Evolutionary conservation across 1,140 invertebrate species (phyloP), one percentile per base, ranked within the genome.

Genomic region (Papilio xuthus): DNA sequence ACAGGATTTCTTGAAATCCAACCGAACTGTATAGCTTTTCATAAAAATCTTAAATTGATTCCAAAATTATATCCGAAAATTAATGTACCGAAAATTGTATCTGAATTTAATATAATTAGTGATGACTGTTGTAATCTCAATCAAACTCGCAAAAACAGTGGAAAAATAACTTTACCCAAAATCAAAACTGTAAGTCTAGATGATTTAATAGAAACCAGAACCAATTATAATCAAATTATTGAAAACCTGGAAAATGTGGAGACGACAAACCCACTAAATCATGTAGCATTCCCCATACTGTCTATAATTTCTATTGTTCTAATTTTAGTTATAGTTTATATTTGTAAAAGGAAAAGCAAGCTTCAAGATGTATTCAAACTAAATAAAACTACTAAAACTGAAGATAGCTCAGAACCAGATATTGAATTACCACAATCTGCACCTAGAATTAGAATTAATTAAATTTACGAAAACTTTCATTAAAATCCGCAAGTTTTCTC

Each of bases 1-100:
- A 78, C 77, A 56, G 77, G 77, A 72, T 41, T 78, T 72, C 77
- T 78, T 18, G 56, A 41, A 56, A 28, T 78, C 47, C 77, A 69
- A 28, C 8, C 15, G 2, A 56, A 78, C 6, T 78, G 77, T 78
- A 47, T 78, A 60, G 77, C 47, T 26, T 78, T 28, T 41, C 53
- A 42, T 72, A 78, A 42, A 18, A 78, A 71, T 56, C 10, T 56
- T 20, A 78, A 72, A 56, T 26, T 78, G 32, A 44, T 72, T 37
- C 56, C 13, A 20, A 60, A 63, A 73, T 9, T 15, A 15, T 28
- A 53, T 56, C 77, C 77, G 10, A 72, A 41, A n/a, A 70, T 78
- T 26, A 56, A 78, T 56, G 50, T 78, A 9, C 69, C 77, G 56
- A n/a, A n/a, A 6, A 56, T 78, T n/a, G 18, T n/a, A 20, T 37